Conservation (phyloP, 2,888 invertebrate species). For the Kuschelorhynchus macadamiae region DNA sequence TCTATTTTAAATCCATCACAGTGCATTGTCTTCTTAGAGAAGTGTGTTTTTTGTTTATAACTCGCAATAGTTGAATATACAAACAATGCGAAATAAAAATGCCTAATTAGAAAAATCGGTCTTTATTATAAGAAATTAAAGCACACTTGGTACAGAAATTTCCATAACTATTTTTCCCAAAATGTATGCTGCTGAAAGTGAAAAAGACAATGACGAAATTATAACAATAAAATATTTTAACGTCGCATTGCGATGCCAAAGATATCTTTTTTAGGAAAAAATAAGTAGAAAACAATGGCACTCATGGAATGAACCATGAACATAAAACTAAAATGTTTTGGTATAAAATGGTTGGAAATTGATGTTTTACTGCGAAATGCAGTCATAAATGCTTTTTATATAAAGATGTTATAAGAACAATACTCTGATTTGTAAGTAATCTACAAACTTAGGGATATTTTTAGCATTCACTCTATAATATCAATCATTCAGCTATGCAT, state of each 20-base stretch:
- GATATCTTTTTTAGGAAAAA: slow-evolving; percentile 50
- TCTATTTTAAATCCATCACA: too few relatives aligned
- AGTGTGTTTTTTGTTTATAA: too few relatives aligned
- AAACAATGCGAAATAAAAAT: slow-evolving; percentile 1
- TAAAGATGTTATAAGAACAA: slow-evolving; percentile 55
- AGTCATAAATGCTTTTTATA: slow-evolving; percentile 65
- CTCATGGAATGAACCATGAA: slow-evolving; percentile 59
- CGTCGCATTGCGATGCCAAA: slow-evolving; percentile 55
- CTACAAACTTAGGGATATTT: slow-evolving; percentile 53
- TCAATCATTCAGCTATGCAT: slow-evolving; percentile 52
- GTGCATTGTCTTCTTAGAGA: too few relatives aligned
- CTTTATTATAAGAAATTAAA: slow-evolving; percentile 69
- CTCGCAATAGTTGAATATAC: too few relatives aligned
- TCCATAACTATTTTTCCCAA: slow-evolving; percentile 63
- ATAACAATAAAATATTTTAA: slow-evolving; percentile 58
- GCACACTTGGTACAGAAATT: slow-evolving; percentile 70
- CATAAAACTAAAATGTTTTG: slow-evolving; percentile 52
- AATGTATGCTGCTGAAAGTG: slow-evolving; percentile 48
- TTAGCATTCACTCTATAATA: slow-evolving; percentile 52
- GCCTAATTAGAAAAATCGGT: slow-evolving; percentile 64
- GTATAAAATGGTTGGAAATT: slow-evolving; percentile 61
- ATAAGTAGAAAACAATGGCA: slow-evolving; percentile 63
- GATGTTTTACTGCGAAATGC: slow-evolving; percentile 60
- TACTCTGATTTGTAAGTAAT: slow-evolving; percentile 57
- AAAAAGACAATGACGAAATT: slow-evolving; percentile 30